Base-by-base conservation (phyloP, 1,140 invertebrate genomes). In the Schlechtendalia chinensis region DNA sequence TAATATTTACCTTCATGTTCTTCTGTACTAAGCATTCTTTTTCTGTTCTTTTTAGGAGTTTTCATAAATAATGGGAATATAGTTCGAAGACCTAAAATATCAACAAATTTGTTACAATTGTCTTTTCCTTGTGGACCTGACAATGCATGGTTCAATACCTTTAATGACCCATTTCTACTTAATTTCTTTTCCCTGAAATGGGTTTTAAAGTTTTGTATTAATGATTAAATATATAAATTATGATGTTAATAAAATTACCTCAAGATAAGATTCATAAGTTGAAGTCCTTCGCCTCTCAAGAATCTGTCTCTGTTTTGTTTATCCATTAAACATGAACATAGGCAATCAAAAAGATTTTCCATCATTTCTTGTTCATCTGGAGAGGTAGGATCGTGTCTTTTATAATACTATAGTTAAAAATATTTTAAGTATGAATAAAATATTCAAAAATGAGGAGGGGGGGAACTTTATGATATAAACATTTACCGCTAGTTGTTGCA, bases 21-120 rank as follows among this genome's bases (percentile, higher is more conserved):
- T 85, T 97, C 94, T 10, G 93, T 89, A 12, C 93, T 93, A 19
- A 96, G 88, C 50, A 97, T 90, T 84, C 93, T 92, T 85, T 93
- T 93, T 82, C 93, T 89, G 83, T 92, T 91, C 83, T 93, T 93
- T 81, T 93, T 95, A 6, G 97, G 97, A 0, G 97, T 98, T 88
- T 98, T 97, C 97, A 99, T 99, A 85, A 99, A 99, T 0, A 99
- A 87, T 1, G 98, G 97, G 87, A 99, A 99, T 75, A 99, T 93
- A 1, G 96, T 98, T 47, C 97, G 88, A 12, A 99, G 88, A 0
- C 98, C 98, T 3, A 99, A 89, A 83, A 99, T 99, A 85, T 99
- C 98, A 0, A 99, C 94, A 87, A 99, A 98, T 87, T 99, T 99
- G 84, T 96, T 96, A 85, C 97, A 98, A 85, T 98, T 98, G 83